These are phyloP conservation scores for Trididemnum clinides DNA, from an alignment of 23 tunicate genomes.

Conservation along the genomic window DNA sequence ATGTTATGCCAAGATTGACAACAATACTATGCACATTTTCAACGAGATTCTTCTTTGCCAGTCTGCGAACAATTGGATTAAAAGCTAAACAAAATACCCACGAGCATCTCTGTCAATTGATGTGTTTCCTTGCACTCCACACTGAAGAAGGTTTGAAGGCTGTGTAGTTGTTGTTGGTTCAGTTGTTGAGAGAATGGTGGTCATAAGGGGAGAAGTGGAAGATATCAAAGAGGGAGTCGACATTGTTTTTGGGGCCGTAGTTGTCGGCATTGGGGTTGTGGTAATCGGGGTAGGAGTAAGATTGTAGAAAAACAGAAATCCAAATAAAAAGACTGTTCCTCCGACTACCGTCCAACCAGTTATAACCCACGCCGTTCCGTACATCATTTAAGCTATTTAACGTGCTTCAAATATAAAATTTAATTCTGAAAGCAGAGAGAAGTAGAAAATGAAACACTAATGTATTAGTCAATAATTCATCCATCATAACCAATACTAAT, in stretches of 20 bases:
- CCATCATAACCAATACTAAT: too few species aligned
- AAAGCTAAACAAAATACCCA: background rate
- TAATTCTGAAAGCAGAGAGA: background rate
- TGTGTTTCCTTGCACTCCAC: background rate
- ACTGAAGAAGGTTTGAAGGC: background rate
- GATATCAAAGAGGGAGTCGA: background rate
- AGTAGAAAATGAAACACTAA: too few species aligned
- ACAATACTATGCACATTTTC: too few species aligned
- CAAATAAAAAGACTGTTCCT: slow-evolving; percentile 50
- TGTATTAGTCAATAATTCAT: too few species aligned
- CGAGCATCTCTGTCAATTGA: background rate
- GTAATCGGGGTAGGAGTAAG: slow-evolving; percentile 19
- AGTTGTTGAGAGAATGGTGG: background rate
- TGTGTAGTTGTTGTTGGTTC: background rate
- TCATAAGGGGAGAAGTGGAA: background rate
- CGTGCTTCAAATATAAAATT: background rate
- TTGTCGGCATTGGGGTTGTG: background rate
- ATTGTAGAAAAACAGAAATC: slow-evolving; percentile 50
- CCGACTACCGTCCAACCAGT: slow-evolving; percentile 63
- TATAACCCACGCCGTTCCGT: slow-evolving; percentile 51
- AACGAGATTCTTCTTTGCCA: too few species aligned
- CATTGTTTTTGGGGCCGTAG: background rate
- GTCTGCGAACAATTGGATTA: too few species aligned
- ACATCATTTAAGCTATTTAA: too few species aligned
- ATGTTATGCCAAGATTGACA: too few species aligned